Evolutionary conservation across 2,113 vertebrate genomes (phyloP).

Genomic region (Alligator sinensis): DNA sequence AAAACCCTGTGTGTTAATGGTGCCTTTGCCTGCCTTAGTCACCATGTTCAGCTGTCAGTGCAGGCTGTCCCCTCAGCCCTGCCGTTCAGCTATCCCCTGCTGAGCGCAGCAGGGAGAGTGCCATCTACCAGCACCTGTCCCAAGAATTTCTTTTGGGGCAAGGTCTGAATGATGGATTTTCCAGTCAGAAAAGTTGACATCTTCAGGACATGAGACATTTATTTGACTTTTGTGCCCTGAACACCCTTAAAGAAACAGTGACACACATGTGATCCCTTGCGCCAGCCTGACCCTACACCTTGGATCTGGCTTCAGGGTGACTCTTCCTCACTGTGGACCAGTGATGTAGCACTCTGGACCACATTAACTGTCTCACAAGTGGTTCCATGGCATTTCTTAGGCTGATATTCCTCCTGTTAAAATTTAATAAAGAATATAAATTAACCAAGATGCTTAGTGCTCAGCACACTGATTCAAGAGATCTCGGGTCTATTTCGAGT

Average conservation of each 20-base stretch:
- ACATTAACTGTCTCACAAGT: too few species aligned
- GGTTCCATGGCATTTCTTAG: not conserved
- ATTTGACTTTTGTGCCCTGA: not conserved
- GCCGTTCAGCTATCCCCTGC: not conserved
- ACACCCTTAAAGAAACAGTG: not conserved
- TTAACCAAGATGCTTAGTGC: not conserved
- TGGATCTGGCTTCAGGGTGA: too few species aligned
- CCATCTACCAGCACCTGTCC: not conserved
- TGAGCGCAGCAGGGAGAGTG: not conserved
- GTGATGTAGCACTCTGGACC: too few species aligned
- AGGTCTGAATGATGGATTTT: not conserved
- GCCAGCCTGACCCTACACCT: too few species aligned
- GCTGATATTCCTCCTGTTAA: too few species aligned
- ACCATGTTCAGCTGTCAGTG: not conserved
- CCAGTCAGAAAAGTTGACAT: not conserved
- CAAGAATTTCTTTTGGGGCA: not conserved
- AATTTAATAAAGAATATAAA: not conserved
- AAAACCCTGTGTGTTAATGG: too few species aligned
- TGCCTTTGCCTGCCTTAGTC: not conserved
- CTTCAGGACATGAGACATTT: not conserved
- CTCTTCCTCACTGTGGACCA: too few species aligned
- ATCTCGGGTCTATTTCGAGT: not conserved
- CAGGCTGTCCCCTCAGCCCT: not conserved
- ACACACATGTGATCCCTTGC: too few species aligned
- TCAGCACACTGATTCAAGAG: not conserved